Evolutionary conservation across 2,113 vertebrate species (phyloP).

Genomic region (Dromas ardeola): DNA sequence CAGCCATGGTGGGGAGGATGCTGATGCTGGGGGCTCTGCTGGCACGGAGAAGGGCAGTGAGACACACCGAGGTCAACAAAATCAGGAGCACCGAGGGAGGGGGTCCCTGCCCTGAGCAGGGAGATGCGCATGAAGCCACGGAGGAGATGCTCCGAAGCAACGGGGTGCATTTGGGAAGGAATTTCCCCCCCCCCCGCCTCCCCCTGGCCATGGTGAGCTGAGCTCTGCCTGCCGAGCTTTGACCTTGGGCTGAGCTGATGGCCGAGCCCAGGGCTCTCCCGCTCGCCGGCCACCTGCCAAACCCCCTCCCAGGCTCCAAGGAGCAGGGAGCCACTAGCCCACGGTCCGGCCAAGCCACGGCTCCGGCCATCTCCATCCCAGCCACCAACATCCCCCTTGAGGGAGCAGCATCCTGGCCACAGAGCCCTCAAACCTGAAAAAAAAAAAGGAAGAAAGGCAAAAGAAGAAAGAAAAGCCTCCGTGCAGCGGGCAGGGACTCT

Average conservation of each 20-base stretch:
- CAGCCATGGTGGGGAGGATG: neutral
- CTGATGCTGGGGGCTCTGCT: neutral
- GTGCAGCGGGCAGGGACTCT: neutral
- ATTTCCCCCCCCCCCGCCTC: fast-evolving
- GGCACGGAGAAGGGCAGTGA: neutral
- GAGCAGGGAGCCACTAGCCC: neutral
- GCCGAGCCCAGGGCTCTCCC: neutral
- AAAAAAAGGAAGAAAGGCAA: neutral
- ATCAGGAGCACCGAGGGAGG: fast-evolving
- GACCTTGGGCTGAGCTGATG: neutral
- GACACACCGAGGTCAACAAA: neutral
- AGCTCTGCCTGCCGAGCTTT: neutral
- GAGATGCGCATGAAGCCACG: neutral
- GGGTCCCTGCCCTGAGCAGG: neutral
- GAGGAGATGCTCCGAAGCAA: neutral
- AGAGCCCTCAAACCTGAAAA: neutral
- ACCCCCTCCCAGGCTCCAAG: neutral
- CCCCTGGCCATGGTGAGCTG: fast-evolving
- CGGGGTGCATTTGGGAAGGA: neutral
- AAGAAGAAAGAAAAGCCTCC: neutral
- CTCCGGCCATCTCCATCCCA: neutral
- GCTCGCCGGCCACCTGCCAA: neutral
- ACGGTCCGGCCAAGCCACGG: fast-evolving
- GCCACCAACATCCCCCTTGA: fast-evolving
- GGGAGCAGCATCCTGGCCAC: neutral